phyloP scores from a whole-genome alignment of 1,140 invertebrate species.

The Hycleus phaleratus region DNA sequence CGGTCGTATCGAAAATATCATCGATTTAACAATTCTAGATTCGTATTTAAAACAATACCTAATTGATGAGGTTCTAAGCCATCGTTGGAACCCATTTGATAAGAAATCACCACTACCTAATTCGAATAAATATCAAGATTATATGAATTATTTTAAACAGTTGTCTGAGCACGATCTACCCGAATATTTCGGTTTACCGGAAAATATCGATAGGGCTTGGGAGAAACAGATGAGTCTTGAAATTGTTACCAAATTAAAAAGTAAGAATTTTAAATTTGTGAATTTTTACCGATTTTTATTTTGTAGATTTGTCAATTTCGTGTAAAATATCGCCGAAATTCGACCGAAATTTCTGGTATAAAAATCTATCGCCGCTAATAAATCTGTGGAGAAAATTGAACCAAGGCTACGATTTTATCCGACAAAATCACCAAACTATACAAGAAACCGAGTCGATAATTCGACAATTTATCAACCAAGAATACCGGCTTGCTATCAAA shows the following conservation, averaged over 20 bases:
- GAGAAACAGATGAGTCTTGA: slow-evolving; percentile 59
- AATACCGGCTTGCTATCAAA: slow-evolving; percentile 46
- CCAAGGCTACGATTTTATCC: slow-evolving; percentile 39
- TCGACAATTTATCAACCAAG: slow-evolving; percentile 47
- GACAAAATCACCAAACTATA: slow-evolving; percentile 35
- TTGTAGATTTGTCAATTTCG: slow-evolving; percentile 10
- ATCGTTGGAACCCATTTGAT: slow-evolving; percentile 49
- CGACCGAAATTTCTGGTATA: slow-evolving; percentile 46
- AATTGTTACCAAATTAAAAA: slow-evolving; percentile 59
- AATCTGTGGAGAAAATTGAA: slow-evolving; percentile 71
- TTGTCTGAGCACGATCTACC: slow-evolving; percentile 62
- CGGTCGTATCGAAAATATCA: slow-evolving; percentile 74
- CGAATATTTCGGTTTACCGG: slow-evolving; percentile 68
- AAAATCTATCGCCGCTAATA: slow-evolving; percentile 58
- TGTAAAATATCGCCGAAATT: slow-evolving; percentile 31
- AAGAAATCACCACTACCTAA: slow-evolving; percentile 15
- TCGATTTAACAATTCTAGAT: slow-evolving; percentile 66
- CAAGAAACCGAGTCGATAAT: slow-evolving; percentile 41
- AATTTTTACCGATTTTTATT: slow-evolving; percentile 25
- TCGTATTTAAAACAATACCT: slow-evolving; percentile 73
- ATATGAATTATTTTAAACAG: slow-evolving; percentile 50
- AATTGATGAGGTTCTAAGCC: slow-evolving; percentile 50
- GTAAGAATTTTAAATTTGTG: slow-evolving; percentile 29
- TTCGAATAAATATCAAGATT: slow-evolving; percentile 46
- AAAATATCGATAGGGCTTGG: slow-evolving; percentile 72